Base-by-base conservation (phyloP, 1,140 invertebrate genomes). In the Drosophila aff. region DNA sequence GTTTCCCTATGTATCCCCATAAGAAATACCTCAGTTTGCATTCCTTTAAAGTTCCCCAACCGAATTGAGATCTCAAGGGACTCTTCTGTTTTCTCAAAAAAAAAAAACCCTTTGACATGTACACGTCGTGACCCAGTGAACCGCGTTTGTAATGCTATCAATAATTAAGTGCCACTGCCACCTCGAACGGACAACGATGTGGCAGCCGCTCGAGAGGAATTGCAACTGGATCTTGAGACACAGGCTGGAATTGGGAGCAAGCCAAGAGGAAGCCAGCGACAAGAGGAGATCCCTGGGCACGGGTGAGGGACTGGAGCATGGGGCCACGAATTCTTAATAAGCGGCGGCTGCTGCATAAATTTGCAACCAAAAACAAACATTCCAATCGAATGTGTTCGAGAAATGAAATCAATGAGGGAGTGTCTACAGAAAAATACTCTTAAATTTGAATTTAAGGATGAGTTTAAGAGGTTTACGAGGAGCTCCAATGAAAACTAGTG, bases 111-210 rank as follows among this genome's bases (percentile, higher is more conserved):
- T 40, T 33, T 63, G 76, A 79, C 71, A 53, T 49, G 53, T 63
- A 87, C 84, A 89, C 46, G 63, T 28, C 41, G 61, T 89, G 85
- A 89, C 84, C 84, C 65, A 84, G 44, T 89, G 84, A 89, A 90
- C 84, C 78, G 60, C 61, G 81, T 47, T 84, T 89, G 84, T 89
- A 90, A 90, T 89, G 81, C 81, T 90, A 89, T 89, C 85, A 89
- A 89, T 89, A 89, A 89, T 89, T 89, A 89, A 89, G 84, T 89
- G 84, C 81, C 81, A 72, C 81, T 89, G 84, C 84, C 84, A 87
- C 84, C 84, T 89, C 66, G 59, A 49, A 55, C 41, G 57, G 82
- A 74, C 82, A 73, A 61, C 28, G 69, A 15, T 11, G 62, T 69
- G 61, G 40, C 71, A 55, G 46, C 28, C 43, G 33, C 46, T 33